A percentile compares a stretch with the other conserved stretches of the same genome.
phyloP scores from a whole-genome alignment of 2,113 vertebrate genomes.

The Alaudala cheleensis region DNA sequence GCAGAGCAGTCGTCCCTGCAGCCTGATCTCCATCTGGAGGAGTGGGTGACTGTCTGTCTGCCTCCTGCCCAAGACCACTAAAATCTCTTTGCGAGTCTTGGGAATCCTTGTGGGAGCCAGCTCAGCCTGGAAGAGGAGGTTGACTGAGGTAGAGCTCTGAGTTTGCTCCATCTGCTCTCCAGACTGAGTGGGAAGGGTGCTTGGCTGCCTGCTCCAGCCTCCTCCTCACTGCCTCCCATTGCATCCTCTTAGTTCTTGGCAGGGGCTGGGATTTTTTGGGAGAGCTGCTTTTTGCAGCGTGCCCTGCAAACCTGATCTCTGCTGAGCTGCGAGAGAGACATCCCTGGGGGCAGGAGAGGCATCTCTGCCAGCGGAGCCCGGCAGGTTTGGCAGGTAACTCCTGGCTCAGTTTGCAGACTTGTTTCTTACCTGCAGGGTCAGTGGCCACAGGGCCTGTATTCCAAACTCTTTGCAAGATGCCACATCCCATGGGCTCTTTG shows the following conservation, averaged over 20 bases:
- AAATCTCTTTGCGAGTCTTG: not conserved
- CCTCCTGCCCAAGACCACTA: not conserved
- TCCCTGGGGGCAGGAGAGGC: not conserved
- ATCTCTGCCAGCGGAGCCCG: not conserved
- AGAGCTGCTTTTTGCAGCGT: not conserved
- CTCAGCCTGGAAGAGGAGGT: not conserved
- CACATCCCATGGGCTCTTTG: fast-evolving
- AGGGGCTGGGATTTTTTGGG: not conserved
- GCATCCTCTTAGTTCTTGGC: not conserved
- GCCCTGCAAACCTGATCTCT: not conserved
- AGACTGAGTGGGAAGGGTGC: not conserved
- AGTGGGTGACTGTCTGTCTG: fast-evolving
- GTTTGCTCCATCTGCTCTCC: constrained; percentile 21
- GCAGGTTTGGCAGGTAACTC: not conserved
- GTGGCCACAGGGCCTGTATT: not conserved
- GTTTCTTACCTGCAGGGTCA: not conserved
- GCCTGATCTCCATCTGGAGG: not conserved
- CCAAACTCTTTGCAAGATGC: too few relatives aligned
- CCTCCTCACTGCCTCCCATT: not conserved
- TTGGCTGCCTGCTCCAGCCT: constrained; percentile 10
- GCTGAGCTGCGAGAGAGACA: not conserved
- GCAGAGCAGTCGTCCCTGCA: not conserved
- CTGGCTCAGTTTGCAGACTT: not conserved
- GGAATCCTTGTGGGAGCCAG: not conserved
- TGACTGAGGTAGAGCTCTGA: not conserved